A percentile compares a stretch with the other conserved stretches of the same genome.
Evolutionary conservation across 2,113 vertebrate genomes (phyloP).

Genomic region (Neolamprologus cancellatus): DNA sequence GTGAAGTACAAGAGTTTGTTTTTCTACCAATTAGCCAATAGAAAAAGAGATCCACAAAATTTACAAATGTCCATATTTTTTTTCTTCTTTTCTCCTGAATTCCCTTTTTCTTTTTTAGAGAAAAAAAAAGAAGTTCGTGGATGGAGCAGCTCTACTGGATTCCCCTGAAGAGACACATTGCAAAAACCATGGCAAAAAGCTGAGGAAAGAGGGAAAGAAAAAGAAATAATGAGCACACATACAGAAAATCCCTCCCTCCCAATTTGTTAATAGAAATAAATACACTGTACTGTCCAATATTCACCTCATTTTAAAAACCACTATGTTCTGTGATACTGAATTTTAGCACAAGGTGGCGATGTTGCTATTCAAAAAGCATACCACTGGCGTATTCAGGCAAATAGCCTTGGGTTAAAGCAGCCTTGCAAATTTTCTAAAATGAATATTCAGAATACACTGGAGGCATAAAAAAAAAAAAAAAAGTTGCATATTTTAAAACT

Average conservation of each 20-base stretch:
- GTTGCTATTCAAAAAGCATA: background rate
- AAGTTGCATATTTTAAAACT: background rate
- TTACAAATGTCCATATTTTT: conserved; percentile 54
- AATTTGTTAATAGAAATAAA: background rate
- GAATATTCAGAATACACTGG: background rate
- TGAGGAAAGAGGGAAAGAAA: conserved; percentile 35
- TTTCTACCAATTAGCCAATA: conserved; percentile 56
- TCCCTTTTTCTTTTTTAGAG: conserved; percentile 50
- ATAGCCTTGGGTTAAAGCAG: background rate
- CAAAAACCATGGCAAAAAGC: conserved; percentile 94
- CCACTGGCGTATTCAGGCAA: background rate
- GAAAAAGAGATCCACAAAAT: conserved; percentile 72
- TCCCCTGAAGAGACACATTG: conserved; percentile 95
- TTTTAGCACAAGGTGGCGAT: conserved; percentile 45
- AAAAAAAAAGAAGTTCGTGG: conserved; percentile 30
- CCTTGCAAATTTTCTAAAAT: background rate
- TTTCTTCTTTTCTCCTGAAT: conserved; percentile 38
- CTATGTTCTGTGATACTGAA: background rate
- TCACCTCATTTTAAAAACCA: background rate
- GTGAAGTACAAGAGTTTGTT: conserved; percentile 80
- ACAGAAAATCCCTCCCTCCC: background rate
- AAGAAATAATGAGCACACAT: background rate
- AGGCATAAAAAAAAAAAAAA: background rate
- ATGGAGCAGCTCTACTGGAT: conserved; percentile 78
- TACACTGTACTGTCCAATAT: background rate